phyloP scores from a whole-genome alignment of 2,797 vertebrate species.

The Sylvia borin region DNA sequence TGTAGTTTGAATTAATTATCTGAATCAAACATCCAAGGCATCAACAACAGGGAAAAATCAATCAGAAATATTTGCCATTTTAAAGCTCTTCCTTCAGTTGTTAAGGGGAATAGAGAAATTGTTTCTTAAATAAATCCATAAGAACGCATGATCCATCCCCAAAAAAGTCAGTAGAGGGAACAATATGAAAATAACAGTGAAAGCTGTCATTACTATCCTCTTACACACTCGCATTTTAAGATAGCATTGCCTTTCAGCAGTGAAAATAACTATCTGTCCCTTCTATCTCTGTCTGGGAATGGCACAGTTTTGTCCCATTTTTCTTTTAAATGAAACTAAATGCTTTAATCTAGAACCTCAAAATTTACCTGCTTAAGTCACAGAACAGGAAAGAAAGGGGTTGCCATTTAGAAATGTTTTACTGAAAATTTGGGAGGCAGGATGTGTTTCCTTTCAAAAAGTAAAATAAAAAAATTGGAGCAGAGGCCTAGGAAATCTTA shows the following conservation, averaged over 20 bases:
- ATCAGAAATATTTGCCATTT: background rate
- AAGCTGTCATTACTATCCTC: background rate
- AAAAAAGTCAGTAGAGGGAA: background rate
- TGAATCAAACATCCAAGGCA: background rate
- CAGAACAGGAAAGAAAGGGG: background rate
- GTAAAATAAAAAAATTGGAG: background rate
- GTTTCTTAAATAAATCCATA: background rate
- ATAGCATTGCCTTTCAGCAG: background rate
- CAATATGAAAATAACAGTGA: background rate
- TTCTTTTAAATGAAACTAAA: background rate
- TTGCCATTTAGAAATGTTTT: background rate
- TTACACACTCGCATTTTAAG: background rate
- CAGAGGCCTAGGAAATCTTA: background rate
- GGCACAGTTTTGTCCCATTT: background rate
- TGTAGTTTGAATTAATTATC: conserved; percentile 5
- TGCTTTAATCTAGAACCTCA: background rate
- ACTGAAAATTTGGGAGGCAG: background rate
- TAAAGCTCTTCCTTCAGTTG: conserved; percentile 8
- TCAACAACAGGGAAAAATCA: background rate
- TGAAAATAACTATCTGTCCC: background rate
- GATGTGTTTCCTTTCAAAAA: background rate
- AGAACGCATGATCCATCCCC: background rate
- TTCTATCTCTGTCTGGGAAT: background rate
- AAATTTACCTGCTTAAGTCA: background rate
- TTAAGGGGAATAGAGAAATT: background rate